Evolutionary conservation across 2,113 vertebrate genomes (phyloP).

Genomic region (Ameiurus melas): DNA sequence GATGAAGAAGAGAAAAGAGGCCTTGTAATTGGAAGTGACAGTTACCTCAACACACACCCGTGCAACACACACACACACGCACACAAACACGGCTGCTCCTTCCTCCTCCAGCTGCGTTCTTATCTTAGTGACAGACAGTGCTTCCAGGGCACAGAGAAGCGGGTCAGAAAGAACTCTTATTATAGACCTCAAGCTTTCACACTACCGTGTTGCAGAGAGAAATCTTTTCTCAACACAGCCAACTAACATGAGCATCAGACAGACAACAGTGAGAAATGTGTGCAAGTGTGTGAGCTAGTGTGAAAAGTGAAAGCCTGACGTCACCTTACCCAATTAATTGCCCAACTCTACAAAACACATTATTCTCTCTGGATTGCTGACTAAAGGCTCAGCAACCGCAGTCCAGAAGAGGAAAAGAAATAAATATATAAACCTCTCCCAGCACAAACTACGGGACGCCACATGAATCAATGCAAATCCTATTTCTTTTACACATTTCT

Average conservation of each 20-base stretch:
- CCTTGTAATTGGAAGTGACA: conserved; percentile 38
- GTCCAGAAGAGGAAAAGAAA: background rate
- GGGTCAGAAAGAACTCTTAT: conserved; percentile 51
- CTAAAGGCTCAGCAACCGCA: background rate
- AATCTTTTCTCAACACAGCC: conserved; percentile 14
- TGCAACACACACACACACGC: conserved; percentile 6
- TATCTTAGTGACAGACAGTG: conserved; percentile 56
- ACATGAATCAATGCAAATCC: conserved; percentile 63
- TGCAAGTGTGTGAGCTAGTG: conserved; percentile 24
- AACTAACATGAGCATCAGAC: background rate
- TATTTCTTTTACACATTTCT: conserved; percentile 53
- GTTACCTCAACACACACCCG: conserved; percentile 15
- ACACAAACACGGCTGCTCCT: conserved; percentile 41
- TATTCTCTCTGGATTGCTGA: background rate
- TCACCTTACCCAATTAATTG: conserved; percentile 15
- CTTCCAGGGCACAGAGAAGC: conserved; percentile 54
- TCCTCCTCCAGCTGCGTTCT: conserved; percentile 55
- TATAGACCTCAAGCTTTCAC: conserved; percentile 48
- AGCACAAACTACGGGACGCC: conserved; percentile 34
- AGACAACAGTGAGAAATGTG: background rate
- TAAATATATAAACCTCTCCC: background rate
- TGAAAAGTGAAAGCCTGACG: conserved; percentile 26
- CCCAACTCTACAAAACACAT: background rate
- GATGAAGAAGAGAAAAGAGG: conserved; percentile 14
- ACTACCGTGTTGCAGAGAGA: conserved; percentile 20